Evolutionary conservation across 2,888 invertebrate genomes (phyloP), one percentile per base, ranked within the genome.

Genomic region (Eupithecia subumbrata): DNA sequence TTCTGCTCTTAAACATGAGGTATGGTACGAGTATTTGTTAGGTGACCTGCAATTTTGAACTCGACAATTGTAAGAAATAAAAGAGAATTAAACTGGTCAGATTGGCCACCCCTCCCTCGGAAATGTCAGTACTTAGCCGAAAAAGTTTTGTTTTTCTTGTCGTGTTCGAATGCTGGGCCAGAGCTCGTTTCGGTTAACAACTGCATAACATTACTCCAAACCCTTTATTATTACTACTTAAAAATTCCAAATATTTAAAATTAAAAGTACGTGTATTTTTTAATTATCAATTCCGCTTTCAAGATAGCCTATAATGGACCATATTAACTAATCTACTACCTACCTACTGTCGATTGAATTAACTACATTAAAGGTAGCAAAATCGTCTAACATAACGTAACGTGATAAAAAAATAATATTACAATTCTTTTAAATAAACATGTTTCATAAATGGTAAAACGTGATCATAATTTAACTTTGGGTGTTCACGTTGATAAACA

Each of bases 211-310:
- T 37, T 16, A 52, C n/a, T 7, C 22, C 22, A 12, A 71, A 72
- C 48, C 68, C 52, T 64, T 34, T 37, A 56, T 56, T 22, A 71
- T 69, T 72, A 71, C 74, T 77, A 60, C 52, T 69, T 77, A 48
- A 70, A 73, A 78, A 76, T 76, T 73, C 68, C 56, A 76, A 83
- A 82, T 37, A 84, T 81, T 68, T 74, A 72, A 66, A 74, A 71
- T 64, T 74, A 76, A 81, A 83, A 34, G n/a, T 69, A 63, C 9
- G 67, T 48, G 81, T 84, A 81, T 79, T 83, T 84, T 56, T 81
- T 86, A 84, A 82, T 85, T 78, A 86, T 87, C 87, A 87, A 87
- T 87, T 87, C 87, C 86, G 82, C 81, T 83, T 75, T 77, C 63
- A 73, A 64, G 73, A 64, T 75, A 52, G 71, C 52, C 82, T 81